Evolutionary conservation across 1,140 invertebrate species (phyloP), one percentile per base, ranked within the genome.

Genomic region (Achroia grisella): DNA sequence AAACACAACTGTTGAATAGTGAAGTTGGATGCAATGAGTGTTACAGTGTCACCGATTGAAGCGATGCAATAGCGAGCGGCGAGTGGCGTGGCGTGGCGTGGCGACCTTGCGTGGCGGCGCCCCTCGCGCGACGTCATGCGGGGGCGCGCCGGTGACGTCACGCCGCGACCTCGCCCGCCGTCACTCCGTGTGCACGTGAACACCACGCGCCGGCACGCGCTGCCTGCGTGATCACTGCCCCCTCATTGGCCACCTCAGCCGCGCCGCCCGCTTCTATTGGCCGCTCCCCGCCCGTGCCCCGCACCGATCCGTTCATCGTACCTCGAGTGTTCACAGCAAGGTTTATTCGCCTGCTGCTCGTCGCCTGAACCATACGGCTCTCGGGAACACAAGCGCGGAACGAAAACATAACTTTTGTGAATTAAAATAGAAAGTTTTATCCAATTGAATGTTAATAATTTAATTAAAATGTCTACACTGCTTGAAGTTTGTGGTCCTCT

Each of bases 141-240:
- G 75, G 75, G 77, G 76, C 71, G 71, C 76, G 76, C 73, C 74
- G 76, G 55, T 78, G 77, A 74, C 71, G 78, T 89, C 88, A 89
- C 87, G 79, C 86, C 68, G 83, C 72, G 75, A 75, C 80, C 72
- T 76, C 72, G 73, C 61, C 57, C 61, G 56, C 78, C 85, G 74
- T 70, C 88, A 88, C 78, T 79, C 85, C 61, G 46, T 55, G 75
- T 73, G 72, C 88, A 89, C 88, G 88, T 89, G 88, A 88, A 88
- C 71, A 82, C 34, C 88, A 88, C 86, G 88, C 86, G 74, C 63
- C 57, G 60, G 78, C 88, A 88, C 84, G 87, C 86, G 71, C 45
- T 43, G 50, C 51, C 56, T 80, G 87, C 73, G 73, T 89, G 88
- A 86, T 78, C 73, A 68, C 77, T 54, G 48, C 69, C 55, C 59